A percentile compares a stretch with the other conserved stretches of the same genome.
Conservation (phyloP, 2,888 invertebrate genomes). For the Glyphotaelius pellucidus region DNA sequence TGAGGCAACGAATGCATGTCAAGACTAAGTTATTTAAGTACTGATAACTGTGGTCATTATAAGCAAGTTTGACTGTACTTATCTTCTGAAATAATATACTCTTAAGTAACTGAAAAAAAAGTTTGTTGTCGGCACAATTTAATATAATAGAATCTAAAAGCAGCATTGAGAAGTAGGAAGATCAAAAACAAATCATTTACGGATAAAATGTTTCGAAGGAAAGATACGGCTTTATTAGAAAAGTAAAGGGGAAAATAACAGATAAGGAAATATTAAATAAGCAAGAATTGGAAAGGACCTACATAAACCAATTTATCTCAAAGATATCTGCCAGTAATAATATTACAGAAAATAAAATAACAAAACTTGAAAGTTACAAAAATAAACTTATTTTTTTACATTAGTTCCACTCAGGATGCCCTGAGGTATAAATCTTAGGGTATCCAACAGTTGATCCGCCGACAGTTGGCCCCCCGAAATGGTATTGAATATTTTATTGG, state of each 20-base stretch:
- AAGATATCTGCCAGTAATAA: neutral
- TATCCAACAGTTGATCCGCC: no score
- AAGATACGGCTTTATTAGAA: neutral
- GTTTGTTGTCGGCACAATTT: neutral
- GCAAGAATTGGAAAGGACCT: neutral
- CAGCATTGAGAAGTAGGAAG: neutral
- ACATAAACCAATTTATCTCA: neutral
- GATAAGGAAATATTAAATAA: neutral
- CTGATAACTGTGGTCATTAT: neutral
- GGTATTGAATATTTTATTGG: no score
- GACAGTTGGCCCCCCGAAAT: no score
- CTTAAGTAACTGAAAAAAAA: neutral
- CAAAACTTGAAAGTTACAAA: neutral
- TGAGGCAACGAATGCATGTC: no score
- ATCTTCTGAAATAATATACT: neutral
- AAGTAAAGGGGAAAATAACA: neutral
- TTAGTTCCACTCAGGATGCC: no score
- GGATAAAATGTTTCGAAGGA: neutral
- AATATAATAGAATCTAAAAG: neutral
- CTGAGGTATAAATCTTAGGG: no score
- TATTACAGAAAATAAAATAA: neutral
- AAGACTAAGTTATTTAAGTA: no score
- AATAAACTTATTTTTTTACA: no score
- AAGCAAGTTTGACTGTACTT: neutral
- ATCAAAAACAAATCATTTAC: neutral